A percentile compares a stretch with the other conserved stretches of the same genome.
Evolutionary conservation across 2,113 vertebrate genomes (phyloP).

Genomic region (Cygnus atratus): DNA sequence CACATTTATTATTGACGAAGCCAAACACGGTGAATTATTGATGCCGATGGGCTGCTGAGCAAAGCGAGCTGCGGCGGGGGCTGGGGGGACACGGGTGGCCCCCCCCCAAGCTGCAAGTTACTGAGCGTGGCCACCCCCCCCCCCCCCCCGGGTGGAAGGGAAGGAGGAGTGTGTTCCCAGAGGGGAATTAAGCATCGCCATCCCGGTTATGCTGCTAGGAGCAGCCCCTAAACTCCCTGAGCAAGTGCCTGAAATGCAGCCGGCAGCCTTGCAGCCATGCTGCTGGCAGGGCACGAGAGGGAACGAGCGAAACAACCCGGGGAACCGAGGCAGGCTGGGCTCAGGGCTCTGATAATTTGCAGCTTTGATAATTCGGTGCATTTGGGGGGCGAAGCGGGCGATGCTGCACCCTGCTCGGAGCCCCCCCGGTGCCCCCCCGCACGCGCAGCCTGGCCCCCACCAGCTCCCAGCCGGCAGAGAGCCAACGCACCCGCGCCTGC

Average conservation of each 20-base stretch:
- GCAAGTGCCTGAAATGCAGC: background rate
- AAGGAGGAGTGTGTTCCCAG: fast-evolving
- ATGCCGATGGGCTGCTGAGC: background rate
- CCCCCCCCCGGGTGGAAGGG: background rate
- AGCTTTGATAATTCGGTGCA: fast-evolving
- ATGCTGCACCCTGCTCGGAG: background rate
- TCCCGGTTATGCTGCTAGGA: background rate
- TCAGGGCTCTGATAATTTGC: background rate
- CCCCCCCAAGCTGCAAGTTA: background rate
- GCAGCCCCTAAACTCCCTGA: background rate
- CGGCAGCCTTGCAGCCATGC: background rate
- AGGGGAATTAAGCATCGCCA: background rate
- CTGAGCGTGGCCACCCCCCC: fast-evolving
- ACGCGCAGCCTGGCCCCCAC: fast-evolving
- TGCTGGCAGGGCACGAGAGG: background rate
- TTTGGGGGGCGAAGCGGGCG: no score
- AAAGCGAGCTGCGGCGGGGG: background rate
- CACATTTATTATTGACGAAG: background rate
- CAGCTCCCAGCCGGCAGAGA: fast-evolving
- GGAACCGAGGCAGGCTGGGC: background rate
- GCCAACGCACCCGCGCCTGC: fast-evolving
- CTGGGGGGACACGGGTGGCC: background rate
- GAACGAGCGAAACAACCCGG: background rate
- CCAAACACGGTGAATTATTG: background rate
- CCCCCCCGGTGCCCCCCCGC: background rate